Evolutionary conservation across 1,140 invertebrate genomes (phyloP).

Genomic region (Drosophila cardini): DNA sequence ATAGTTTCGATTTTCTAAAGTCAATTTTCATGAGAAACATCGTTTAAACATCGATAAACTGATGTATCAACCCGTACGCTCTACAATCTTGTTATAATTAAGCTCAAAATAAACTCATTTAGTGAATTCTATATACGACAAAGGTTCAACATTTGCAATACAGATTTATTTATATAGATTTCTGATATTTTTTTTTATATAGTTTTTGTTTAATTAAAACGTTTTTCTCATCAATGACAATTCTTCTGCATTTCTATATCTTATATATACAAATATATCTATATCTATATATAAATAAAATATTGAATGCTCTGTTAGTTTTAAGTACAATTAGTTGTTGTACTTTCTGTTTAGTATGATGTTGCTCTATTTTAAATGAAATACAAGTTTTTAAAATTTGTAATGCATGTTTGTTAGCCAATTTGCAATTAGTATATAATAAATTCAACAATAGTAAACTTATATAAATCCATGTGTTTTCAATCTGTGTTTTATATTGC

Average conservation of each 20-base stretch:
- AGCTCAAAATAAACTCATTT: conserved; percentile 40
- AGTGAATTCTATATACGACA: conserved; percentile 19
- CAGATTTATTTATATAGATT: background rate
- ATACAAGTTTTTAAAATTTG: conserved; percentile 12
- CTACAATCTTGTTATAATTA: conserved; percentile 7
- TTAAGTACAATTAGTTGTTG: background rate
- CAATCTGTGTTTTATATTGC: background rate
- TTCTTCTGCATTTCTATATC: conserved; percentile 32
- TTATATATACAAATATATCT: conserved; percentile 17
- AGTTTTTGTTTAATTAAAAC: background rate
- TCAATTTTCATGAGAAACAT: too few relatives aligned
- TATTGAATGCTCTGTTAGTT: conserved; percentile 21
- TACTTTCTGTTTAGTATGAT: conserved; percentile 1
- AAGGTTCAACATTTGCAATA: conserved; percentile 14
- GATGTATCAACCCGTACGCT: background rate
- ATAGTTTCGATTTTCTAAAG: too few relatives aligned
- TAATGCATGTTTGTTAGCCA: conserved; percentile 37
- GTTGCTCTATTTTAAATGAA: conserved; percentile 22
- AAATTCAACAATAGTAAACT: conserved; percentile 27
- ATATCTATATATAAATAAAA: conserved; percentile 5
- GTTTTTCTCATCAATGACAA: conserved; percentile 5
- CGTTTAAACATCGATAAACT: background rate
- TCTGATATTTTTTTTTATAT: background rate
- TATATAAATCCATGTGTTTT: background rate
- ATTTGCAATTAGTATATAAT: conserved; percentile 35